Base-by-base conservation (phyloP, 2,113 vertebrate genomes). In the Porphyrio hochstetteri region DNA sequence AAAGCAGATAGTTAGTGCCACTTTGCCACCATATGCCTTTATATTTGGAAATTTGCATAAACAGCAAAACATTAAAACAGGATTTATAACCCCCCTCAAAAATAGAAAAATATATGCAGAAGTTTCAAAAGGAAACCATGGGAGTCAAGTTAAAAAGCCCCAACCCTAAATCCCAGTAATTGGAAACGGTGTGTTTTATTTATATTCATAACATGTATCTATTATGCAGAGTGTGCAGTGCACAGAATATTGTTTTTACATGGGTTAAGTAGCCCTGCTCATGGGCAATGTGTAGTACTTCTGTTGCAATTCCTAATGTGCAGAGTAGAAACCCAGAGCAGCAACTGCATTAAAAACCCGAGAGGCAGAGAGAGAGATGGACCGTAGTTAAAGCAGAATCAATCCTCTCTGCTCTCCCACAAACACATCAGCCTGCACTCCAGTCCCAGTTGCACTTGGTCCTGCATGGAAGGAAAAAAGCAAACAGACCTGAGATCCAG, bases 11-110 rank as follows among this genome's bases (percentile, higher is more conserved):
- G 95, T 96, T 97, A 96, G 94, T 97, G 96, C 95, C 93, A 97
- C 96, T 97, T 96, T 96, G 84, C 84, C 52, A 93, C 94, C 95
- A 97, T 97, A 97, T 97, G 97, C 96, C 96, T 97, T 97, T 96
- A 83, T 95, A 95, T 96, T 97, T 97, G 95, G 86, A 97, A 96
- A 97, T 97, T 94, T 97, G 95, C 97, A 97, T 97, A 96, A 97
- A 95, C 28, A 94, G 90, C 94, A 97, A 97, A 97, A 97, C 96
- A 97, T 93, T 96, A 95, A 96, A 97, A 90, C 81, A 93, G 79
- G 59, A 95, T 93, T 96, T 96, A 95, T 96, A 96, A 82, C 57
- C 71, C 72, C 78, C 67, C 92, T 83, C 68, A 95, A 87, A 97
- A 94, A 42, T 17, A 91, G 91, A 89, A 95, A 95, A 96, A 95